phyloP scores from a whole-genome alignment of 2,797 vertebrate genomes.

The Phaenicophaeus curvirostris region DNA sequence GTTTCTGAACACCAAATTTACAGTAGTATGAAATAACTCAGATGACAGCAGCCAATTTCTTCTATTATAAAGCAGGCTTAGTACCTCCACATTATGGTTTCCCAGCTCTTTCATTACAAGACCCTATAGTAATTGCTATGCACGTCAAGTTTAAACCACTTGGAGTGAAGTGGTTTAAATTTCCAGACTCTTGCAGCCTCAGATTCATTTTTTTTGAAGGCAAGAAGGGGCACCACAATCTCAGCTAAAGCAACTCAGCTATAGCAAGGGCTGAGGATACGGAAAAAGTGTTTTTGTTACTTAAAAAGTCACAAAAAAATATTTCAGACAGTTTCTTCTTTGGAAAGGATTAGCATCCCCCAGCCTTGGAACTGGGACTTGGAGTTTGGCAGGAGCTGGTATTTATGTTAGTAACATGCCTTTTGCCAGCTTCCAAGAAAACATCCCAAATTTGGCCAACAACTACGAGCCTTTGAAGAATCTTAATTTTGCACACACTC shows the following conservation, averaged over 20 bases:
- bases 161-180: slow-evolving; percentile 21
- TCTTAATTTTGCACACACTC: background rate
- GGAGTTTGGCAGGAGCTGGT: slow-evolving; percentile 43
- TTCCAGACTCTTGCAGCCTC: slow-evolving; percentile 10
- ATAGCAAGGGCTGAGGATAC: slow-evolving; percentile 11
- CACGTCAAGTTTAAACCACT: background rate
- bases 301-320: slow-evolving; percentile 27
- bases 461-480: slow-evolving; percentile 12
- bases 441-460: slow-evolving; percentile 65
- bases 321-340: slow-evolving; percentile 16
- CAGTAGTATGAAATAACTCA: background rate
- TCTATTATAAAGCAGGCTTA: background rate
- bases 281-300: slow-evolving; percentile 46
- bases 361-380: slow-evolving; percentile 13
- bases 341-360: slow-evolving; percentile 19
- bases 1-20: background rate
- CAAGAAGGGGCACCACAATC: background rate
- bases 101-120: slow-evolving; percentile 21
- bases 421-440: slow-evolving; percentile 57
- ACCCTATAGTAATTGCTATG: slow-evolving; percentile 17
- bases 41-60: background rate
- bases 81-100: slow-evolving; percentile 8
- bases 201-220: background rate
- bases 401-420: slow-evolving; percentile 27
- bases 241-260: background rate